These are phyloP conservation scores for Stenchaetothrips biformis DNA, from an alignment of 2,888 invertebrate species.

Conservation along the genomic window DNA sequence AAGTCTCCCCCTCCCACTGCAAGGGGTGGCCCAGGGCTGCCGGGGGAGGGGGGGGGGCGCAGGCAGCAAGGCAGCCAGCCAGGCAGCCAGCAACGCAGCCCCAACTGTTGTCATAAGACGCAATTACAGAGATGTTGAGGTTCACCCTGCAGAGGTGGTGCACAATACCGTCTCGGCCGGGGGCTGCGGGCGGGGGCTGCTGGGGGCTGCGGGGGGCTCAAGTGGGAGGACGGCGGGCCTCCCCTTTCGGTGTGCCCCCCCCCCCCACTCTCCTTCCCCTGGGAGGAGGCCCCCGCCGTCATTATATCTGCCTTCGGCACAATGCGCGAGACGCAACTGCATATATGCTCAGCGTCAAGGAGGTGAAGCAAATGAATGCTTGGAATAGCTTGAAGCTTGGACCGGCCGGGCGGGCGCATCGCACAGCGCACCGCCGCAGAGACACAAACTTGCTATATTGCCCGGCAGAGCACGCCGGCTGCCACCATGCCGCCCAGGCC, in stretches of 20 bases:
- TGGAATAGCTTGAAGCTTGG: too few species aligned
- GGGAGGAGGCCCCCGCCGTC: neutral
- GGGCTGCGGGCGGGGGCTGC: neutral
- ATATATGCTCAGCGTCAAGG: neutral
- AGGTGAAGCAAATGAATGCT: neutral
- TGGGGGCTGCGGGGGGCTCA: too few species aligned
- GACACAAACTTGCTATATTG: too few species aligned
- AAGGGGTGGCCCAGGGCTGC: neutral
- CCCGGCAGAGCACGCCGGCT: too few species aligned
- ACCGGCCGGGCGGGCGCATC: too few species aligned
- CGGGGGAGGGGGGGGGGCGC: neutral
- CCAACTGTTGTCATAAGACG: slow-evolving; percentile 5
- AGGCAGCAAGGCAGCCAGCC: neutral
- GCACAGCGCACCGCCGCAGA: too few species aligned
- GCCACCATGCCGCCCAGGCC: too few species aligned
- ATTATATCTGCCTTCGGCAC: neutral
- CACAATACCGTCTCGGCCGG: neutral
- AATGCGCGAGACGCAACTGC: neutral
- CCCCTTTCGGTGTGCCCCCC: neutral
- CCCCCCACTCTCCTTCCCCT: neutral
- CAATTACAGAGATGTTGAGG: slow-evolving; percentile 9
- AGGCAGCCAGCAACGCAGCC: neutral
- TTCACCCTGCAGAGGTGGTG: neutral
- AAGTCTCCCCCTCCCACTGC: neutral
- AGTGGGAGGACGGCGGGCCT: too few species aligned